Evolutionary conservation across 2,797 vertebrate genomes (phyloP).

Genomic region (Triplophysa bombifrons): DNA sequence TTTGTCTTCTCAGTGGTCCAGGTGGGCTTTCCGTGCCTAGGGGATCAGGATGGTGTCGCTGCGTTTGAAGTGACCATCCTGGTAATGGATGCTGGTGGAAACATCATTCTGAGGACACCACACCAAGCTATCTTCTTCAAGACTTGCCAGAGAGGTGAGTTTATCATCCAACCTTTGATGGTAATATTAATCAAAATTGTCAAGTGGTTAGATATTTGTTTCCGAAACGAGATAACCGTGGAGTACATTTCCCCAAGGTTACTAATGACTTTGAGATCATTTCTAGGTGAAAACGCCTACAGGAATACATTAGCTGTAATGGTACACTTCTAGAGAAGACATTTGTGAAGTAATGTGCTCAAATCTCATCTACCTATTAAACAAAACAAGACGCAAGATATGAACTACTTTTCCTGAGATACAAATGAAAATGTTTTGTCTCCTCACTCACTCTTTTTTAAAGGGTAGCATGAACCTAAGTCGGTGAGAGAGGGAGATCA

Average conservation of each 20-base stretch:
- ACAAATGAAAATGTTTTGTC: background rate
- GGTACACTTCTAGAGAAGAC: no score
- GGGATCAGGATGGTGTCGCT: slow-evolving; percentile 87
- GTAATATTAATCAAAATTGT: background rate
- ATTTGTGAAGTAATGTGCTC: no score
- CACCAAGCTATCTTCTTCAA: slow-evolving; percentile 93
- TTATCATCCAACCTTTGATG: background rate
- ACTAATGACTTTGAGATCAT: background rate
- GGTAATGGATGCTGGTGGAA: slow-evolving; percentile 87
- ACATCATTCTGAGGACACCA: slow-evolving; percentile 84
- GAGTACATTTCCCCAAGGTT: background rate
- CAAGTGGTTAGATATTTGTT: background rate
- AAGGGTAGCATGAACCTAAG: slow-evolving; percentile 4
- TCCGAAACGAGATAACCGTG: background rate
- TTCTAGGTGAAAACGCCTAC: background rate
- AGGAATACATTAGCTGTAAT: no score
- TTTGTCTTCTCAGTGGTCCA: slow-evolving; percentile 77
- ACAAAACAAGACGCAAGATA: no score
- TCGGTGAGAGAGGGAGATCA: slow-evolving; percentile 31
- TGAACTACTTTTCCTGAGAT: background rate
- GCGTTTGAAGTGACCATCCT: slow-evolving; percentile 88
- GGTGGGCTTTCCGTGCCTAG: slow-evolving; percentile 88
- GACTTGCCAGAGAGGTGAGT: slow-evolving; percentile 88
- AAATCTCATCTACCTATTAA: no score
- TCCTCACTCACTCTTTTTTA: slow-evolving; percentile 6